Evolutionary conservation across 1,140 invertebrate genomes (phyloP), one percentile per base, ranked within the genome.

Genomic region (Drosophila pachea): DNA sequence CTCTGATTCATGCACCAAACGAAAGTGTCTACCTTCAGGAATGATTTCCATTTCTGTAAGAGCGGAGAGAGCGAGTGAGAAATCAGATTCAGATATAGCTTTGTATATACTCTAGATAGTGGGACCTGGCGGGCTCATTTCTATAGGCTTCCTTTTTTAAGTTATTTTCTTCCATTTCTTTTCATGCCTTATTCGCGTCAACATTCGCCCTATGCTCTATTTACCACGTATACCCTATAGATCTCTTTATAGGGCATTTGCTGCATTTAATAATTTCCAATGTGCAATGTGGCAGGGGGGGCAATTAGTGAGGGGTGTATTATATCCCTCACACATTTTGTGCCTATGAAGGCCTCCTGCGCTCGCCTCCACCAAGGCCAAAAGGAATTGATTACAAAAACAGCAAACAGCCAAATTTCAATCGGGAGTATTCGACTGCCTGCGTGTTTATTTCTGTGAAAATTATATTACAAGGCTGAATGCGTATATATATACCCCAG

Each of bases 1-100:
- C 91, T 95, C 94, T 86, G 94, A 93, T 92, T 95, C 93, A 90
- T 92, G 91, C 84, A 95, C 92, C 91, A 95, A 93, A 93, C 94
- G 94, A 92, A 96, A 96, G 91, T 95, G 94, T 91, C 93, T 94
- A 89, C 95, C 94, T 91, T 94, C 93, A 88, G 92, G 90, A 91
- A 93, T 92, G 91, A 94, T 93, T 93, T 93, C 93, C 94, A 94
- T 94, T 91, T 93, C 93, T 94, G 90, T 49, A 92, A 92, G 29
- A 71, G 22, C 22, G 22, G 58, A 76, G 62, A 40, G 48, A 58
- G 42, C 9, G 9, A 63, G 29, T 60, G 48, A n/a, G 6, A 56
- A 16, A 45, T 22, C 22, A 22, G 22, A 2, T 22, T 22, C 43
- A n/a, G 32, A 31, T 2, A 56, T 43, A 42, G n/a, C 7, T 8